Percentiles rank a stretch among this genome's conserved stretches.
These are phyloP conservation scores for Tiphia femorata DNA, from an alignment of 2,888 invertebrate species.

Conservation along the genomic window DNA sequence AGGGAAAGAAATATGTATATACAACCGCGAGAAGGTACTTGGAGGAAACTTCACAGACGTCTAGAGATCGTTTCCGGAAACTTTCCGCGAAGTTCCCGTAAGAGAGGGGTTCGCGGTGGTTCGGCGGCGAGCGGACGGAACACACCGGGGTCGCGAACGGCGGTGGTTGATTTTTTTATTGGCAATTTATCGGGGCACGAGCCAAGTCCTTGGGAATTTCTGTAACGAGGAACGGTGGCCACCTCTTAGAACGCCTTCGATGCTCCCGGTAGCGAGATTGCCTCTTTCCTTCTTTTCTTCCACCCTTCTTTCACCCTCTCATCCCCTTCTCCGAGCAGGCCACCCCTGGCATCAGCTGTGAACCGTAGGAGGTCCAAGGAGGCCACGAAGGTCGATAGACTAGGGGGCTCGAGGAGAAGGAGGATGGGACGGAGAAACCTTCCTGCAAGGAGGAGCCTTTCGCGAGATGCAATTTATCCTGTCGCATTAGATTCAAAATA, in stretches of 20 bases:
- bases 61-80: too few relatives aligned
- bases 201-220: conserved; percentile 14
- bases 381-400: neutral
- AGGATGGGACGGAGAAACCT: conserved; percentile 5
- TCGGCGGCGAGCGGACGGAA: neutral
- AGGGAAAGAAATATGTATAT: too few relatives aligned
- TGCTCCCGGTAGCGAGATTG: too few relatives aligned
- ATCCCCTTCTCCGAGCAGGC: too few relatives aligned
- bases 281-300: too few relatives aligned
- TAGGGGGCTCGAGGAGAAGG: neutral
- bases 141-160: neutral
- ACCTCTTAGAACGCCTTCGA: too few relatives aligned
- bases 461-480: conserved; percentile 53
- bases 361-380: conserved; percentile 22
- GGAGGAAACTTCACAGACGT: too few relatives aligned
- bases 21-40: too few relatives aligned
- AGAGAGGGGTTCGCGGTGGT: too few relatives aligned
- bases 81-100: too few relatives aligned
- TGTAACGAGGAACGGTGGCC: conserved; percentile 38
- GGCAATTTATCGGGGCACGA: conserved; percentile 36
- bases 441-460: conserved; percentile 23
- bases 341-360: conserved; percentile 33
- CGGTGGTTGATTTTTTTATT: conserved; percentile 32
- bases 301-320: too few relatives aligned
- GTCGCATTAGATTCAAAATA: conserved; percentile 60